Percentiles rank a stretch among this genome's conserved stretches.
phyloP scores from a whole-genome alignment of 2,113 vertebrate species.

The Pandion haliaetus region DNA sequence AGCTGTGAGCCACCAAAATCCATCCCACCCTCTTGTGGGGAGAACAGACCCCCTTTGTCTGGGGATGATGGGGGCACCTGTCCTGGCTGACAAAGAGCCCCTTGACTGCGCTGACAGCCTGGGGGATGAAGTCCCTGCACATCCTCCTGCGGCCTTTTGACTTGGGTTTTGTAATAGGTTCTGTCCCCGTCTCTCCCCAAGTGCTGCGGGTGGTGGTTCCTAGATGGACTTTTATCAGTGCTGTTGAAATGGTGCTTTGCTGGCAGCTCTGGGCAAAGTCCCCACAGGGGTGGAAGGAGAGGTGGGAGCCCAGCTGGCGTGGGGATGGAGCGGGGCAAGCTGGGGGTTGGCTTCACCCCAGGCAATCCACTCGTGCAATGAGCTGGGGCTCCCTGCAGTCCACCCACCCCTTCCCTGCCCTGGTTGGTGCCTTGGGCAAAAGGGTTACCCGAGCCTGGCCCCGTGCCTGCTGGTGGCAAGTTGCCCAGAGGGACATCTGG shows the following conservation, averaged over 20 bases:
- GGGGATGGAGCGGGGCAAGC: not conserved
- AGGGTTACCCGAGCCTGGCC: not conserved
- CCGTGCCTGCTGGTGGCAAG: not conserved
- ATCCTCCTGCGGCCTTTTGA: not conserved
- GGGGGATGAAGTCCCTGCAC: not conserved
- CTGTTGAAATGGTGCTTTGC: slow-evolving; percentile 3
- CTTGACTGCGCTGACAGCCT: not conserved
- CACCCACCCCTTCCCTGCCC: not conserved
- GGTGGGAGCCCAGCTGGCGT: not conserved
- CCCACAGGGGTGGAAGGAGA: not conserved
- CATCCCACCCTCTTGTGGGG: not conserved
- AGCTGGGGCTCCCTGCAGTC: not conserved
- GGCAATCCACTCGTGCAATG: not conserved
- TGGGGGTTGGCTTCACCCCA: not conserved
- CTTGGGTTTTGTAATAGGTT: not conserved
- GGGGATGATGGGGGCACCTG: not conserved
- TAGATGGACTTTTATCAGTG: slow-evolving; percentile 11
- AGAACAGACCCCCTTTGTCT: slow-evolving; percentile 56
- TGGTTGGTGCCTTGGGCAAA: not conserved
- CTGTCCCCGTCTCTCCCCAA: not conserved
- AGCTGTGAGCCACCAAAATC: slow-evolving; percentile 23
- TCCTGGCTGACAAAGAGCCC: slow-evolving; percentile 22
- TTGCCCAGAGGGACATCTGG: not conserved
- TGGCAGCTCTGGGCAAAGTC: slow-evolving; percentile 46
- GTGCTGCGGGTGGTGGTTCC: not conserved